A percentile compares a stretch with the other conserved stretches of the same genome.
Evolutionary conservation across 2,888 invertebrate species (phyloP).

Genomic region (Caenorhabditis sinica): DNA sequence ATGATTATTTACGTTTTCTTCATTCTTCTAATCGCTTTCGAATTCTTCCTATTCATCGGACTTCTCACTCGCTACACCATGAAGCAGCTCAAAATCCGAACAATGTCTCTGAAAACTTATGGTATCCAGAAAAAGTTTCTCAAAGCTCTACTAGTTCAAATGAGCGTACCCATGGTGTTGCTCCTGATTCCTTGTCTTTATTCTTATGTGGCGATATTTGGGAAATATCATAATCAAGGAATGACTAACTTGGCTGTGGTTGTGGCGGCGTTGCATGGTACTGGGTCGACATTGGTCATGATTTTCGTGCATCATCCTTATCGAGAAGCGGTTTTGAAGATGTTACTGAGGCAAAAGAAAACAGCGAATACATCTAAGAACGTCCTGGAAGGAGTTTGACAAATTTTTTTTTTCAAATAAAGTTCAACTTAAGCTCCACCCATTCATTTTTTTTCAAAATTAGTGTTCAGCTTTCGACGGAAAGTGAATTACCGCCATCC

Average conservation of each 20-base stretch:
- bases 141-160: not conserved
- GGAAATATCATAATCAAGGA: conserved; percentile 13
- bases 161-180: not conserved
- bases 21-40: not conserved
- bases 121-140: conserved; percentile 3
- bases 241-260: not conserved
- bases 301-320: conserved; percentile 71
- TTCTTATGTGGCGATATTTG: not conserved
- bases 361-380: no score
- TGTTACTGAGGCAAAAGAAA: not conserved
- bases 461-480: no score
- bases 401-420: no score
- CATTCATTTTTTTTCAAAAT: no score
- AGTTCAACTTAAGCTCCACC: no score
- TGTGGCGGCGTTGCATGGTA: not conserved
- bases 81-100: not conserved
- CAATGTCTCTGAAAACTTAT: not conserved
- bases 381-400: no score
- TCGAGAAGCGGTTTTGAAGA: conserved; percentile 43
- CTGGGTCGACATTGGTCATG: conserved; percentile 7
- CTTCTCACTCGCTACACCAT: not conserved
- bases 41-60: not conserved
- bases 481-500: no score
- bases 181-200: not conserved
- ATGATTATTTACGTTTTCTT: not conserved